Evolutionary conservation across 2,888 invertebrate species (phyloP).

Genomic region (Drosophila birchii): DNA sequence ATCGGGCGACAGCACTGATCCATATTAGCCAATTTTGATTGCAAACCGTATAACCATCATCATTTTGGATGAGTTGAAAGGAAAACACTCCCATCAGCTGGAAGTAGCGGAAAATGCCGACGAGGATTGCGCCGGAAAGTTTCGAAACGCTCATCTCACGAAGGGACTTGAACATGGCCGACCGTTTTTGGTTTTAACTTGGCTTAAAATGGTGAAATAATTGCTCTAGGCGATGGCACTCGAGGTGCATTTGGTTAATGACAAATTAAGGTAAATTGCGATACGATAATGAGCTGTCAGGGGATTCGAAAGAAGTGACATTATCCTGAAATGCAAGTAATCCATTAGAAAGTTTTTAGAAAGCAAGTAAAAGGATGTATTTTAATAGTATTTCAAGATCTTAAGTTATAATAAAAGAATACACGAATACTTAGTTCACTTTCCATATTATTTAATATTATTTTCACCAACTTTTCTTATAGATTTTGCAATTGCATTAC

Average conservation of each 20-base stretch:
- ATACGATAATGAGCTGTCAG: conserved; percentile 4
- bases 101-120: not conserved
- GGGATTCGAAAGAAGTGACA: not conserved
- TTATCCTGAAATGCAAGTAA: not conserved
- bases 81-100: not conserved
- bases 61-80: not conserved
- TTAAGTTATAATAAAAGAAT: not conserved
- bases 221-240: not conserved
- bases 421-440: too few relatives aligned
- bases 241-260: conserved; percentile 3
- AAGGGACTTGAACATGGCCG: not conserved
- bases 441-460: not conserved
- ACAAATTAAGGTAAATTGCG: not conserved
- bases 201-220: not conserved
- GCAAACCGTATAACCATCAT: not conserved
- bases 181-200: not conserved
- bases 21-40: not conserved
- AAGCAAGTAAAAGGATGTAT: not conserved
- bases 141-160: conserved; percentile 7
- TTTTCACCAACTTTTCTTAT: not conserved
- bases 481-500: not conserved
- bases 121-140: conserved; percentile 1
- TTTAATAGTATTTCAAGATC: not conserved
- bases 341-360: not conserved
- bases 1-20: not conserved